Evolutionary conservation across 2,113 vertebrate genomes (phyloP).

Genomic region (Mustelus asterias): DNA sequence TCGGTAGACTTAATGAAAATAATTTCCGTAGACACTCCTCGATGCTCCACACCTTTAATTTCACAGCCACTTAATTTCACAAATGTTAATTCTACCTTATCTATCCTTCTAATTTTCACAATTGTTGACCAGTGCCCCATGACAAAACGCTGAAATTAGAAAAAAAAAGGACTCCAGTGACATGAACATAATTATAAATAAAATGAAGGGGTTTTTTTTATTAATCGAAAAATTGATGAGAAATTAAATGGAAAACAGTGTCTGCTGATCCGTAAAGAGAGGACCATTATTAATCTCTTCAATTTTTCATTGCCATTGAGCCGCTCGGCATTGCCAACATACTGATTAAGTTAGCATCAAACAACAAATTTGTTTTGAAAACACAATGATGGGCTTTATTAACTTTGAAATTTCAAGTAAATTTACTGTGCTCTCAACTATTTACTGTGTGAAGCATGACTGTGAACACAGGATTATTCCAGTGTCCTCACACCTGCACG

Average conservation of each 20-base stretch:
- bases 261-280: neutral
- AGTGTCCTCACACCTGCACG: neutral
- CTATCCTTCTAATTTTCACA: neutral
- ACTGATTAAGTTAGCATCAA: neutral
- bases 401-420: neutral
- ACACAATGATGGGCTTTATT: neutral
- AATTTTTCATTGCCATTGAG: neutral
- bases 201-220: neutral
- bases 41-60: neutral
- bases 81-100: conserved; percentile 15
- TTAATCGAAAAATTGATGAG: conserved; percentile 21
- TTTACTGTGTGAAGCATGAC: neutral
- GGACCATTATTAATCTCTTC: neutral
- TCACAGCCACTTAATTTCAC: conserved; percentile 1
- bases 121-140: conserved; percentile 7
- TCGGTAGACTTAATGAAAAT: neutral
- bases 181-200: conserved; percentile 21
- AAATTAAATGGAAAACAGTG: conserved; percentile 14
- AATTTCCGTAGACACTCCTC: neutral
- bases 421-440: neutral
- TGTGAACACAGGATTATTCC: neutral
- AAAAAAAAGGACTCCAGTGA: neutral
- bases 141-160: conserved; percentile 19
- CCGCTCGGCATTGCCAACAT: neutral
- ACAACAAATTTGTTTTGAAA: neutral